Evolutionary conservation across 2,797 vertebrate genomes (phyloP).

Genomic region (Characodon lateralis): DNA sequence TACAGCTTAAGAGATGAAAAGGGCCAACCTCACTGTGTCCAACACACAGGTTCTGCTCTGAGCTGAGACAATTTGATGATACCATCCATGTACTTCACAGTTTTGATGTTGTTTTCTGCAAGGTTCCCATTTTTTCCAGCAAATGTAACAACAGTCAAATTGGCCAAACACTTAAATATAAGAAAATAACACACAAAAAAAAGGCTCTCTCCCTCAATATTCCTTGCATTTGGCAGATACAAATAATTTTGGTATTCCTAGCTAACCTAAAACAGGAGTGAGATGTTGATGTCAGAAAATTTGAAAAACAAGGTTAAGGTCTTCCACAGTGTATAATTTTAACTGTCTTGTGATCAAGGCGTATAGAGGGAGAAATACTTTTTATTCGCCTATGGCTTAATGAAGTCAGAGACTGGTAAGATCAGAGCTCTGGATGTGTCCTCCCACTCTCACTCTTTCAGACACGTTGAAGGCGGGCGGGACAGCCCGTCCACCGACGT

Average conservation of each 20-base stretch:
- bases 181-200: background rate
- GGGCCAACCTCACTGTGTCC: no score
- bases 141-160: background rate
- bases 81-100: no score
- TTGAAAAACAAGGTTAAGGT: background rate
- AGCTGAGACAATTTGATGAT: background rate
- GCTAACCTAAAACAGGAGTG: background rate
- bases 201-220: no score
- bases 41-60: no score
- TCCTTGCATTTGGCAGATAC: background rate
- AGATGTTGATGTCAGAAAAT: background rate
- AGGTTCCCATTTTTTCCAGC: background rate
- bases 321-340: background rate
- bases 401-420: background rate
- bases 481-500: constrained; percentile 62
- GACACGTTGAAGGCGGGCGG: constrained; percentile 46
- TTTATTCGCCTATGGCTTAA: no score
- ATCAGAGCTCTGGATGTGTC: constrained; percentile 1
- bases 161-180: background rate
- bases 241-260: background rate
- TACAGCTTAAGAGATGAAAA: no score
- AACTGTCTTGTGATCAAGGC: background rate
- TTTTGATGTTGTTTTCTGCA: no score
- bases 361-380: background rate
- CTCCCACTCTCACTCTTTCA: constrained; percentile 28